Evolutionary conservation across 64 coral and sea anemone species (phyloP), one percentile per base, ranked within the genome.

Genomic region (Acropora tenuis): DNA sequence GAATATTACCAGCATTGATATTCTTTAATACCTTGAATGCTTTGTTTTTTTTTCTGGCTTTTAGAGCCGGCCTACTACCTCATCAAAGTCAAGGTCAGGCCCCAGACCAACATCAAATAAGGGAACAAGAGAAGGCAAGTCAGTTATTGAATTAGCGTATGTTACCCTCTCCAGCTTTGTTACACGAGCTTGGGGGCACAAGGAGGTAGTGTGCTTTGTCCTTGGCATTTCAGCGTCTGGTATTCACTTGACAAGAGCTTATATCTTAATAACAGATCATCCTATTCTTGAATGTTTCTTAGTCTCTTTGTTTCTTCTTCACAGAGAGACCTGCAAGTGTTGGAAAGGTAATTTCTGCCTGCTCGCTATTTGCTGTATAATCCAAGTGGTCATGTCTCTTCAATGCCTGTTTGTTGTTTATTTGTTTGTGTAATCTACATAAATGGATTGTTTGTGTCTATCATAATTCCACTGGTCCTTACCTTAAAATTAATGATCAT

Each of bases 1-100:
- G 52, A 55, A 55, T 55, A 55, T 5, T 4, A 55, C 9, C 4
- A 55, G 52, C 52, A 0, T 8, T 63, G 1, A 15, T 5, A 9
- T 55, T 55, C 59, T 63, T 12, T n/a, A n/a, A n/a, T n/a, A 3
- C 2, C 2, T 13, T 7, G 68, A 71, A 20, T 20, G 16, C 19
- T 71, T 71, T 67, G 68, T 71, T 19, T 48, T 48, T 80, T 8
- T 30, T 30, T 30, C 30, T 30, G 30, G 46, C 1, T 59, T 58
- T 41, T 41, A 57, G 80, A 47, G 41, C 41, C 41, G 80, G n/a
- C 80, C 80, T 46, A 47, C 41, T 68, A 84, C 80, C 5, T 84
- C 80, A 84, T 84, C 80, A 1, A 84, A 84, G 58, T 84, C 80
- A 84, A 84, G 80, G 60, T 41, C 13, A 16, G 60, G 41, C 8